Base-by-base conservation (phyloP, 1,140 invertebrate genomes). In the Bombus superbus region DNA sequence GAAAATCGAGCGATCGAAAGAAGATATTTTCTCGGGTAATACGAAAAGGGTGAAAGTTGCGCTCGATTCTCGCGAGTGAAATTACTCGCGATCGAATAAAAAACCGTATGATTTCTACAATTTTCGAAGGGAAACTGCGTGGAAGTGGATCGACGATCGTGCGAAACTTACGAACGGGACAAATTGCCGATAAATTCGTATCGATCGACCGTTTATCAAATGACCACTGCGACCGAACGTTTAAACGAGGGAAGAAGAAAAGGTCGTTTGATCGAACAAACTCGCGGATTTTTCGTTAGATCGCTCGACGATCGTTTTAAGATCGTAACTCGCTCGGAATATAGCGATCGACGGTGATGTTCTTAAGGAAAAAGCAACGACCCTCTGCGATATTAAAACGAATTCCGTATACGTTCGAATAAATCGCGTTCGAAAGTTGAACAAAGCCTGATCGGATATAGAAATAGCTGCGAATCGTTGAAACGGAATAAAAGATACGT, bases 151-250 rank as follows among this genome's bases (percentile, higher is more conserved):
- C 22, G 68, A 1, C 35, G 38, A 40, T n/a, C 38, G 71, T 25
- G 18, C 71, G 15, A 74, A 82, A 74, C 40, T 82, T 71, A 28
- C 71, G 71, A 44, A 44, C 47, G 9, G 35, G 32, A n/a, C 8
- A 47, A 82, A 73, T 82, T 73, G 80, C 57, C 53, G 80, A n/a
- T 35, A 72, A 83, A 75, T 32, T 68, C 22, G 5, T 32, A 8
- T 64, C 75, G 38, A 78, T 57, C 35, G 47, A 57, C 11, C 25
- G n/a, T 4, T 44, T 59, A 15, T 28, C 25, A 6, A 42, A 35
- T 42, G 3, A 38, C 11, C 44, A 38, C 9, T 6, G 32, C 8
- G 35, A 69, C 25, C 3, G 42, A 35, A 18, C 40, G 32, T 25
- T 35, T 10, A 53, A 22, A 13, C 22, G 32, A 15, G 1, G 25